A percentile compares a stretch with the other conserved stretches of the same genome.
phyloP scores from a whole-genome alignment of 2,888 invertebrate species.

The Strigamia maritima region DNA sequence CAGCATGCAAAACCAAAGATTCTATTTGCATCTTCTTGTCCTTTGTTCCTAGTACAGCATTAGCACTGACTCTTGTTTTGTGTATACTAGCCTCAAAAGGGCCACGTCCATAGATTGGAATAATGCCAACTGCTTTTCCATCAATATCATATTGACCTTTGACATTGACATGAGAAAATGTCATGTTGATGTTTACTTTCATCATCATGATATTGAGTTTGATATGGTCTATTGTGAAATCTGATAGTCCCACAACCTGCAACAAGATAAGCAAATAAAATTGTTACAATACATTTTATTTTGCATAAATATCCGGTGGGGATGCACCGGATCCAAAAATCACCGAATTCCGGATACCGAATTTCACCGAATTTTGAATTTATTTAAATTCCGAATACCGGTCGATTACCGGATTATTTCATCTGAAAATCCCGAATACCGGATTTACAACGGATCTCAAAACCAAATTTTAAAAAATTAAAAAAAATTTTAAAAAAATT shows the following conservation, averaged over 20 bases:
- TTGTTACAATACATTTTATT: neutral
- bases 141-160: constrained; percentile 1
- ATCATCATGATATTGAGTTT: neutral
- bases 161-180: neutral
- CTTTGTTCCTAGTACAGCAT: neutral
- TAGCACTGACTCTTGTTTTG: neutral
- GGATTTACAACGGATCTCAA: no score
- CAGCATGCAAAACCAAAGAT: neutral
- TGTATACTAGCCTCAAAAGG: neutral
- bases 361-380: no score
- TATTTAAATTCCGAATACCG: no score
- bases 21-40: neutral
- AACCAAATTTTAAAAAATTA: no score
- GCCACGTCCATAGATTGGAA: neutral
- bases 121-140: neutral
- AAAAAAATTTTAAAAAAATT: no score
- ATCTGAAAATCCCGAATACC: no score
- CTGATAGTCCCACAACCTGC: neutral
- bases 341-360: no score
- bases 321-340: no score
- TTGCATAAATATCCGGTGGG: no score
- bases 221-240: neutral
- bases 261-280: neutral
- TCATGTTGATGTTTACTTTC: neutral
- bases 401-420: no score